A percentile compares a stretch with the other conserved stretches of the same genome.
Evolutionary conservation across 1,140 invertebrate genomes (phyloP).

Genomic region (Philotrypesis tridentata): DNA sequence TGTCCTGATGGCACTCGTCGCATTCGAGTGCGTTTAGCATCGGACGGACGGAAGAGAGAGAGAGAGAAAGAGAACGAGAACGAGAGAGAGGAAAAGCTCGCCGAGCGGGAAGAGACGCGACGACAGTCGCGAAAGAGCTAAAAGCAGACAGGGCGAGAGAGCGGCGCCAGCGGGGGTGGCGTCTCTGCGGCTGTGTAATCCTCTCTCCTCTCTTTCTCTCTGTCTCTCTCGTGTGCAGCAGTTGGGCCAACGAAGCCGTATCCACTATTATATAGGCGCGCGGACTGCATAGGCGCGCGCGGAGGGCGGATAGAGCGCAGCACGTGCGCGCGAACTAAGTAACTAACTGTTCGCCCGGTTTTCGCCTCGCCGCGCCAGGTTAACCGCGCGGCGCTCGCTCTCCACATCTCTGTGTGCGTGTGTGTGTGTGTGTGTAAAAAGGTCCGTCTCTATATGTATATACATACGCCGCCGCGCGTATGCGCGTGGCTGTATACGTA

Average conservation of each 20-base stretch:
- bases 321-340: constrained; percentile 19
- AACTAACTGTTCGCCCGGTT: constrained; percentile 22
- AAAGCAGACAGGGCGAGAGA: not conserved
- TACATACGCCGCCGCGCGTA: not conserved
- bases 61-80: too few relatives aligned
- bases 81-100: not conserved
- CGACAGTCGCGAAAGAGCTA: not conserved
- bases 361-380: constrained; percentile 5
- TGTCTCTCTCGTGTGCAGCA: not conserved
- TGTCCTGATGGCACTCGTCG: not conserved
- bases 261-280: too few relatives aligned
- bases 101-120: not conserved
- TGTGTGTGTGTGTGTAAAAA: not conserved
- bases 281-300: too few relatives aligned
- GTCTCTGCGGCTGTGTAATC: constrained; percentile 1
- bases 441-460: not conserved
- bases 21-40: not conserved
- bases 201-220: not conserved
- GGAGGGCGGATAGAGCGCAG: not conserved
- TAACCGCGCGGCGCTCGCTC: not conserved
- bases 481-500: not conserved
- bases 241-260: constrained; percentile 8
- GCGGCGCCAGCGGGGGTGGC: not conserved
- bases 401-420: not conserved
- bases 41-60: not conserved